phyloP scores from a whole-genome alignment of 2,797 vertebrate species.

The Sebastes baramenuke region DNA sequence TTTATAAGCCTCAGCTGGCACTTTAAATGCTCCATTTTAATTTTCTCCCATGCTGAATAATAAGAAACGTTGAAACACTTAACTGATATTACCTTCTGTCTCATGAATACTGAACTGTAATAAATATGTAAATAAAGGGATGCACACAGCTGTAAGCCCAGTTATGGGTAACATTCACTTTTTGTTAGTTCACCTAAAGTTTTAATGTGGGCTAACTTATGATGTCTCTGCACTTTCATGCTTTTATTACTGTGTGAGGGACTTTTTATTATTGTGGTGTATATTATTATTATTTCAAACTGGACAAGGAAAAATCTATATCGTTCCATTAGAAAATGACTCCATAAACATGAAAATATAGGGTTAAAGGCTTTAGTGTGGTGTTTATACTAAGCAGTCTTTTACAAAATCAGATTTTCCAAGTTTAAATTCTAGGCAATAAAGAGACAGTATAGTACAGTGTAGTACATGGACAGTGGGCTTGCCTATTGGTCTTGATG shows the following conservation, averaged over 20 bases:
- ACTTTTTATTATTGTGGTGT: background rate
- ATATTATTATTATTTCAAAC: background rate
- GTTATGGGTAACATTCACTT: background rate
- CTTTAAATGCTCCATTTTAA: constrained; percentile 62
- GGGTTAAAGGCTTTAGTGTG: background rate
- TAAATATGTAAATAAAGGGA: constrained; percentile 53
- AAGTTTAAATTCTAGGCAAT: background rate
- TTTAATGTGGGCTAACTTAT: constrained; percentile 16
- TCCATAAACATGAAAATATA: background rate
- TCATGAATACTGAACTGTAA: constrained; percentile 40
- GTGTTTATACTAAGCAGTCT: background rate
- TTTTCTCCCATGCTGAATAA: constrained; percentile 49
- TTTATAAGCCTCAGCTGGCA: constrained; percentile 67
- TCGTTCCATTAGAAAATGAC: background rate
- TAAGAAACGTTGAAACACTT: constrained; percentile 57
- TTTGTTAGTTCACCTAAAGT: constrained; percentile 6
- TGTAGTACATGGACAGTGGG: too few relatives aligned
- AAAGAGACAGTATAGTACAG: background rate
- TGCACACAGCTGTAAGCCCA: background rate
- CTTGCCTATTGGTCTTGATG: background rate
- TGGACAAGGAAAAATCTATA: background rate
- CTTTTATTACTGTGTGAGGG: background rate
- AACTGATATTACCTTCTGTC: constrained; percentile 49
- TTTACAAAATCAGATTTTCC: background rate
- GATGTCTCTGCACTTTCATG: background rate